phyloP scores from a whole-genome alignment of 2,797 vertebrate species.

The Pristis pectinata region DNA sequence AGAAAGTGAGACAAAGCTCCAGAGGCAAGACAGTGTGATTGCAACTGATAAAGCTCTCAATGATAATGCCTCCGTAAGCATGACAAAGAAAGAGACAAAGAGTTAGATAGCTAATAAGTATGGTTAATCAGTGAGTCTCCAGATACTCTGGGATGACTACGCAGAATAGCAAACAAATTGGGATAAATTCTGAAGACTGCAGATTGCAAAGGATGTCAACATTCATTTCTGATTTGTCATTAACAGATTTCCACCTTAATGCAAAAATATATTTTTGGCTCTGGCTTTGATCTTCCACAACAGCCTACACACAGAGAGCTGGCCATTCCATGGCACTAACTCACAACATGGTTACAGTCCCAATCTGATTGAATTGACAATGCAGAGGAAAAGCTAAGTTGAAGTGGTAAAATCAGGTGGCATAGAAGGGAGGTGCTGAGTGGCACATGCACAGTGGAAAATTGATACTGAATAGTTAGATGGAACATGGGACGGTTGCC shows the following conservation, averaged over 20 bases:
- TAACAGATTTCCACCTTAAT: background rate
- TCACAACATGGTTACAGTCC: background rate
- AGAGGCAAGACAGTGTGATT: background rate
- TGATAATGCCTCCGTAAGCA: background rate
- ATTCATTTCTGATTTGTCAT: background rate
- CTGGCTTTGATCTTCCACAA: background rate
- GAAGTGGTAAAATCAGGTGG: background rate
- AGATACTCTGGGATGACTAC: background rate
- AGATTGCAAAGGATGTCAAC: background rate
- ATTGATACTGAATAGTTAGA: background rate
- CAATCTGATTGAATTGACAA: background rate
- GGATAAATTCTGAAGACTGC: background rate
- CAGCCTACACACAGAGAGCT: background rate
- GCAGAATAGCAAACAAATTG: background rate
- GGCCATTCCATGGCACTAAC: background rate
- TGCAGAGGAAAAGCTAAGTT: background rate
- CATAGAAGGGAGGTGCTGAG: background rate
- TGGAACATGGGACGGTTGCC: background rate
- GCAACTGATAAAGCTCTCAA: background rate
- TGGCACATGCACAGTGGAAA: background rate
- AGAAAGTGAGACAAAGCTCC: background rate
- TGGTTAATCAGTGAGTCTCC: background rate
- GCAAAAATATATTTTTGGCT: background rate
- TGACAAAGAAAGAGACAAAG: background rate
- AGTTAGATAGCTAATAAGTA: no score